Conservation (phyloP, 92 coral and sea anemone species). For the Micromussa lordhowensis region DNA sequence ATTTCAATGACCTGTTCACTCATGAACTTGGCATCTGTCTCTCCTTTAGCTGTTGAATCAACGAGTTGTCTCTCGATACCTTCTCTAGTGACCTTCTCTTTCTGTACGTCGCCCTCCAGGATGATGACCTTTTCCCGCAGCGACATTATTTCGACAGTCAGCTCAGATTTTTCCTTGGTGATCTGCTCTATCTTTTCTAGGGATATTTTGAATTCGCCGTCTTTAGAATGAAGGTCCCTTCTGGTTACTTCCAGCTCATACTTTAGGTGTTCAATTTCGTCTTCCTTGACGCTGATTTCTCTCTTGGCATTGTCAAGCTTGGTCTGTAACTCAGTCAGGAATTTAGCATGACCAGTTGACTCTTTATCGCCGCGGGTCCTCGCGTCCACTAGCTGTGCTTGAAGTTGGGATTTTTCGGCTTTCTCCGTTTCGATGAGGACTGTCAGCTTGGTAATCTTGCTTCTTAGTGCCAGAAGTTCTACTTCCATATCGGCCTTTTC, state of each 20-base stretch:
- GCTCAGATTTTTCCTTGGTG: slow-evolving; percentile 88
- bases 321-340: slow-evolving; percentile 78
- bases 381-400: slow-evolving; percentile 70
- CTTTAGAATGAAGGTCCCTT: slow-evolving; percentile 84
- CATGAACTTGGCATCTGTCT: slow-evolving; percentile 69
- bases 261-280: slow-evolving; percentile 83
- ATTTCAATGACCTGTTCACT: slow-evolving; percentile 75
- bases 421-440: slow-evolving; percentile 72
- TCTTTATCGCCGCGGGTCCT: slow-evolving; percentile 78
- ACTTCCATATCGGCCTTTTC: slow-evolving; percentile 75
- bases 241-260: slow-evolving; percentile 79
- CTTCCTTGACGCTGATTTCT: slow-evolving; percentile 81
- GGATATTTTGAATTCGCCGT: slow-evolving; percentile 76
- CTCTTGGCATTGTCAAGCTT: slow-evolving; percentile 85
- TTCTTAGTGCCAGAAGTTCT: slow-evolving; percentile 70
- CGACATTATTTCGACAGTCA: slow-evolving; percentile 88
- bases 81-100: slow-evolving; percentile 71
- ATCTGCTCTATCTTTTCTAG: slow-evolving; percentile 84
- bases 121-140: slow-evolving; percentile 79
- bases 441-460: slow-evolving; percentile 72
- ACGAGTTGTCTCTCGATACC: slow-evolving; percentile 56
- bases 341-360: slow-evolving; percentile 61
- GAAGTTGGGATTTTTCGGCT: slow-evolving; percentile 71
- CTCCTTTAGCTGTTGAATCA: slow-evolving; percentile 72
- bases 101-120: slow-evolving; percentile 82